Base-by-base conservation (phyloP, 2,113 vertebrate genomes). In the Dissostichus mawsoni region DNA sequence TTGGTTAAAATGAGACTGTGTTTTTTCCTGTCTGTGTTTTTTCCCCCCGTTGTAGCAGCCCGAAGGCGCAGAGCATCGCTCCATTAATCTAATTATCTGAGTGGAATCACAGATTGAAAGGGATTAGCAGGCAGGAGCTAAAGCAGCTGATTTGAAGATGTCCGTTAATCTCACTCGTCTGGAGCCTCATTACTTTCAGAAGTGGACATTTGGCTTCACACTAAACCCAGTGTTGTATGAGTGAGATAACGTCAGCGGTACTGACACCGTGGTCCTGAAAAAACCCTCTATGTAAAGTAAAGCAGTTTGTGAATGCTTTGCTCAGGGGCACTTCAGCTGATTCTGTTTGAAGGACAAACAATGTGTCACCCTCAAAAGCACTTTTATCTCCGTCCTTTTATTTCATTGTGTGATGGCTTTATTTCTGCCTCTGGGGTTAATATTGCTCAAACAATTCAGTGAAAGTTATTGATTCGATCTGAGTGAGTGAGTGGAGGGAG, bases 61-160 rank as follows among this genome's bases (percentile, higher is more conserved):
- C 65, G 74, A 36, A 52, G 66, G 17, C 3, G 41, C 41, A n/a
- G 65, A 66, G 63, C 44, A 14, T 61, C 11, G 17, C 12, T n/a
- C 52, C 72, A 76, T 81, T 81, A 75, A 81, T 89, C 78, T 78
- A 83, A 83, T 86, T 83, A 83, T 83, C 73, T 9, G 50, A 50
- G 56, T 71, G 81, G 62, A 72, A 82, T 89, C 68, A 25, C 84
- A 84, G 78, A 86, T 82, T 79, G 81, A 53, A 53, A 66, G 41
- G 77, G 80, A 86, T 89, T 89, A 83, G 66, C 69, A 17, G 69
- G 47, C 62, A 65, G 77, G 36, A 72, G 74, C 83, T 69, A 44
- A 57, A 80, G 65, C 76, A 68, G 50, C 80, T 50, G 74, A 83
- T 69, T 57, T 45, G 48, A 81, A 78, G 74, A 86, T 65, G 81